phyloP scores from a whole-genome alignment of 2,888 invertebrate genomes.

The Opisthograptis luteolata region DNA sequence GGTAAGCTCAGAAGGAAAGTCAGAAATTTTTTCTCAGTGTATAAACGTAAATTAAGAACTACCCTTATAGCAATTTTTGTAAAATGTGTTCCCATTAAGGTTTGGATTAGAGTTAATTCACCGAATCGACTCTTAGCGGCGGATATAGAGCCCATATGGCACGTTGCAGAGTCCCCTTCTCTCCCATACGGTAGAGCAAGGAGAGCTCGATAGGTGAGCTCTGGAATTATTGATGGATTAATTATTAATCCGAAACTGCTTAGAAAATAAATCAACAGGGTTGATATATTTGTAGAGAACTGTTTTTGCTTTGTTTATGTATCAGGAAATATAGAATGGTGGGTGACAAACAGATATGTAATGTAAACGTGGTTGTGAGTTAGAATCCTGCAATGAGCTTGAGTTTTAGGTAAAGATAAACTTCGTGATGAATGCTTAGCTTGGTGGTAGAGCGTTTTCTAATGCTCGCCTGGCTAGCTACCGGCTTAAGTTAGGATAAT shows the following conservation, averaged over 20 bases:
- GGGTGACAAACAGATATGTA: too few relatives aligned
- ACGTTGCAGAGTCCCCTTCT: slow-evolving; percentile 44
- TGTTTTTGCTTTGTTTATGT: too few relatives aligned
- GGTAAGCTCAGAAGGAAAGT: too few relatives aligned
- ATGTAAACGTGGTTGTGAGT: too few relatives aligned
- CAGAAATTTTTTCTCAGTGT: too few relatives aligned
- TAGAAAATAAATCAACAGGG: slow-evolving; percentile 24
- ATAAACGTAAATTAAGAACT: slow-evolving; percentile 30
- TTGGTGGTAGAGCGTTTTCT: too few relatives aligned
- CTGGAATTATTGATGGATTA: slow-evolving; percentile 62
- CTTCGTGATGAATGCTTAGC: too few relatives aligned
- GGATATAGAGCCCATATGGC: slow-evolving; percentile 75
- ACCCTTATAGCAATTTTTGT: slow-evolving; percentile 54
- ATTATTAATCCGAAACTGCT: slow-evolving; percentile 61
- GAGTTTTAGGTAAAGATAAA: too few relatives aligned
- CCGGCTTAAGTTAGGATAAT: too few relatives aligned
- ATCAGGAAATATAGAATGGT: too few relatives aligned
- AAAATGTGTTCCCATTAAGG: slow-evolving; percentile 71
- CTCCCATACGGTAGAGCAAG: slow-evolving; percentile 4
- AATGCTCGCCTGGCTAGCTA: too few relatives aligned
- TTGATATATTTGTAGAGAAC: slow-evolving; percentile 22
- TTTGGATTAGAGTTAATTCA: slow-evolving; percentile 72
- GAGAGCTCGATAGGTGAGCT: slow-evolving; percentile 29
- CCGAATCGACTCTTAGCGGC: slow-evolving; percentile 56
- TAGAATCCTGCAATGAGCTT: too few relatives aligned